Percentiles rank a stretch among this genome's conserved stretches.
These are phyloP conservation scores for Serilophus lunatus DNA, from an alignment of 2,113 vertebrate genomes.

Conservation along the genomic window DNA sequence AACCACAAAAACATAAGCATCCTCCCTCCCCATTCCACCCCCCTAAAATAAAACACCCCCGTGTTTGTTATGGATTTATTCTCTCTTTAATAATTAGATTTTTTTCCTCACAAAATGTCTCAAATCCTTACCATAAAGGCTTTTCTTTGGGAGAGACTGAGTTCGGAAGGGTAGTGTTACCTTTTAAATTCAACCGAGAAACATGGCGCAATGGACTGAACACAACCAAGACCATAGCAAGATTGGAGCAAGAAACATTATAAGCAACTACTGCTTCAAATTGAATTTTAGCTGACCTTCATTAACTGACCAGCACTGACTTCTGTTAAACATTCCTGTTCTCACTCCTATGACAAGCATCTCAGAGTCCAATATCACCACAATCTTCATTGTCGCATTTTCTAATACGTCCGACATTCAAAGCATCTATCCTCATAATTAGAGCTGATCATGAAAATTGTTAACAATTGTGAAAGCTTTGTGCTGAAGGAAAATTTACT, in stretches of 20 bases:
- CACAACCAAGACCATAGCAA: not conserved
- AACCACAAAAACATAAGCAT: not conserved
- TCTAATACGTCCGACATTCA: not conserved
- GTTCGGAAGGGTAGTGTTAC: not conserved
- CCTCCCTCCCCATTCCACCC: no score
- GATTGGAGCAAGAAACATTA: not conserved
- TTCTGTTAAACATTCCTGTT: not conserved
- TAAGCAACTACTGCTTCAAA: not conserved
- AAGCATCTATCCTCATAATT: not conserved
- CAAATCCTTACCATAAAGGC: not conserved
- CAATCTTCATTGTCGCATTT: not conserved
- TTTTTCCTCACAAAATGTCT: not conserved
- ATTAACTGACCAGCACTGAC: not conserved
- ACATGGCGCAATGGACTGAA: not conserved
- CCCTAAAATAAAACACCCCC: not conserved
- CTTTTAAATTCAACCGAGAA: not conserved
- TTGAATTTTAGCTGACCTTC: not conserved
- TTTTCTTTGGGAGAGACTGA: not conserved
- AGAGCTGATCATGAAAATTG: not conserved
- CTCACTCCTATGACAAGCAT: not conserved
- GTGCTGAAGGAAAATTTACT: not conserved
- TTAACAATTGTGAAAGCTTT: not conserved
- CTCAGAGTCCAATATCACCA: accelerated
- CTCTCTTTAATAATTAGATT: not conserved
- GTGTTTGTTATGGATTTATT: not conserved